Evolutionary conservation across 2,888 invertebrate genomes (phyloP).

Genomic region (Arge pagana): DNA sequence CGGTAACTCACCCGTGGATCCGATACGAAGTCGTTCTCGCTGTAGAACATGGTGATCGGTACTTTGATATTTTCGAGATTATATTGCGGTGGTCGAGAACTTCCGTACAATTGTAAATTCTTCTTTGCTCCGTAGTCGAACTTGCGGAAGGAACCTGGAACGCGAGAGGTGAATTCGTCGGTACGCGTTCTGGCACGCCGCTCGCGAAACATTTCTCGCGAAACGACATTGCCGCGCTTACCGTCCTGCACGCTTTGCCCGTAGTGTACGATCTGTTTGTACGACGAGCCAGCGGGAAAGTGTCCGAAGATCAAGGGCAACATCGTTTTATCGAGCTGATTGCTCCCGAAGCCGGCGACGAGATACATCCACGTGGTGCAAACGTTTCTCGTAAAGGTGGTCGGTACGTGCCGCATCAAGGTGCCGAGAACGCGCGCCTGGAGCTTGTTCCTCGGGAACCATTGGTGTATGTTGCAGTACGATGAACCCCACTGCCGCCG

Average conservation of each 20-base stretch:
- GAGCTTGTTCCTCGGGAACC: constrained; percentile 51
- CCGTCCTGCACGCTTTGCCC: constrained; percentile 52
- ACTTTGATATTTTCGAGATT: constrained; percentile 64
- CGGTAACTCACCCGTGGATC: constrained; percentile 48
- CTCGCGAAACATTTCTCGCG: too few species aligned
- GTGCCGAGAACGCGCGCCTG: constrained; percentile 48
- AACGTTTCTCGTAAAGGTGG: constrained; percentile 47
- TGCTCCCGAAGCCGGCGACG: constrained; percentile 58
- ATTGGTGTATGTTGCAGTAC: constrained; percentile 53
- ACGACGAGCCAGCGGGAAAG: constrained; percentile 57
- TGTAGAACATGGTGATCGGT: constrained; percentile 67
- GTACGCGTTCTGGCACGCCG: too few species aligned
- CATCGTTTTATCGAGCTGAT: constrained; percentile 57
- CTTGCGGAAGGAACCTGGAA: constrained; percentile 64
- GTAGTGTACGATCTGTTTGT: constrained; percentile 55
- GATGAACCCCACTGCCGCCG: constrained; percentile 51
- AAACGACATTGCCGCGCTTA: constrained; percentile 34
- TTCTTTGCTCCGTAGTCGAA: constrained; percentile 63
- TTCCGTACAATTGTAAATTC: constrained; percentile 60
- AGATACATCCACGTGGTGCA: constrained; percentile 60
- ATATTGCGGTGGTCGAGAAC: constrained; percentile 63
- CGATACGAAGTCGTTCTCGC: constrained; percentile 67
- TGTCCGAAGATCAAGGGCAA: constrained; percentile 52
- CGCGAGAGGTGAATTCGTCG: too few species aligned
- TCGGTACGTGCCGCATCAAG: constrained; percentile 48